A percentile compares a stretch with the other conserved stretches of the same genome.
These are phyloP conservation scores for Eucera pruinosa DNA, from an alignment of 2,888 invertebrate species.

Conservation along the genomic window DNA sequence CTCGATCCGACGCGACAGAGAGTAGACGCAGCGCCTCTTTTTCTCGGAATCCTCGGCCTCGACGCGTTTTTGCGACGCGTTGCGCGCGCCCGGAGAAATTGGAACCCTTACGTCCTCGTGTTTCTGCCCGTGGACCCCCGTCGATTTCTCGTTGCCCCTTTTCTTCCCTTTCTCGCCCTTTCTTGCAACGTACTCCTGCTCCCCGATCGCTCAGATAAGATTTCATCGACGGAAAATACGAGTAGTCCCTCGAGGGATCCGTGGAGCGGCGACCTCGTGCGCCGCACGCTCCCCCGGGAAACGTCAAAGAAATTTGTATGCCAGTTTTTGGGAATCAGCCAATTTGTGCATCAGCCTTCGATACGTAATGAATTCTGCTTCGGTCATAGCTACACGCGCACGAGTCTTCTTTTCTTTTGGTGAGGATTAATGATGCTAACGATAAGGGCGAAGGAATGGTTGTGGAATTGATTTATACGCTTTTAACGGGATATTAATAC, in stretches of 20 bases:
- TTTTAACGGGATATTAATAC: too few relatives aligned
- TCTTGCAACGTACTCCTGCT: neutral
- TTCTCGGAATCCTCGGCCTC: slow-evolving; percentile 55
- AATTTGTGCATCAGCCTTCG: slow-evolving; percentile 17
- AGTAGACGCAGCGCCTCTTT: slow-evolving; percentile 40
- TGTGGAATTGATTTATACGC: too few relatives aligned
- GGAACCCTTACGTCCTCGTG: slow-evolving; percentile 59
- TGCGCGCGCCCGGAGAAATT: slow-evolving; percentile 56
- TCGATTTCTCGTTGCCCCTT: slow-evolving; percentile 42
- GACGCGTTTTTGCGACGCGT: slow-evolving; percentile 59
- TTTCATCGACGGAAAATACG: slow-evolving; percentile 47
- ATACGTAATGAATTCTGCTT: neutral
- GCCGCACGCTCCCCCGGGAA: neutral
- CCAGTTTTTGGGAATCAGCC: slow-evolving; percentile 13
- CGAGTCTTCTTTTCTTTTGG: too few relatives aligned
- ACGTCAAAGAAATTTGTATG: slow-evolving; percentile 12
- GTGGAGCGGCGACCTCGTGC: neutral
- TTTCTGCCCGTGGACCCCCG: slow-evolving; percentile 55
- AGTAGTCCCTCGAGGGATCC: slow-evolving; percentile 20
- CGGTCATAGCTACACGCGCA: neutral
- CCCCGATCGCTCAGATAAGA: slow-evolving; percentile 53
- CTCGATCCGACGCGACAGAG: neutral
- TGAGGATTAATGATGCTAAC: too few relatives aligned
- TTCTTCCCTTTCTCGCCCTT: slow-evolving; percentile 4
- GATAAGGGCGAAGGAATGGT: too few relatives aligned